These are phyloP conservation scores for Lasaia peninsularis DNA, from an alignment of 1,140 invertebrate genomes.

Conservation along the genomic window DNA sequence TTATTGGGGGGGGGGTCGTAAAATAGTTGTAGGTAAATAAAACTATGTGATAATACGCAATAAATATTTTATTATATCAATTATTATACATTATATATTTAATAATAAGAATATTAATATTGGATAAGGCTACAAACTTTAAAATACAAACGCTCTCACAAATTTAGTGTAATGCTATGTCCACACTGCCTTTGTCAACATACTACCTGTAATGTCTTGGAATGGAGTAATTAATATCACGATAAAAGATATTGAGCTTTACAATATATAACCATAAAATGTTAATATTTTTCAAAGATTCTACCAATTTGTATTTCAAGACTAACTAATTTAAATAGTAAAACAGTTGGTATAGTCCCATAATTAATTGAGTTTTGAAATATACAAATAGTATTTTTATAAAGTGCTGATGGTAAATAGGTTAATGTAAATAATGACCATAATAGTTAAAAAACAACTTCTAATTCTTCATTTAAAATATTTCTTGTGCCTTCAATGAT, in stretches of 20 bases:
- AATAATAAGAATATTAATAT: conserved; percentile 55
- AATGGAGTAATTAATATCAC: conserved; percentile 7
- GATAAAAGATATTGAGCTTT: conserved; percentile 4
- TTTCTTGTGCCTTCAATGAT: too few species aligned
- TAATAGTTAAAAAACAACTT: too few species aligned
- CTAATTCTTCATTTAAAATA: too few species aligned
- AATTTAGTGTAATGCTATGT: conserved; percentile 37
- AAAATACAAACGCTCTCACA: conserved; percentile 51
- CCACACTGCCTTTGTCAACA: conserved; percentile 5
- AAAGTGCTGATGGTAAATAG: neutral
- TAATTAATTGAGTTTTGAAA: neutral
- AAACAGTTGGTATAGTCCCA: neutral
- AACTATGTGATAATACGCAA: conserved; percentile 41
- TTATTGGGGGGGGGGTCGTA: too few species aligned
- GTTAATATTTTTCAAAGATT: neutral
- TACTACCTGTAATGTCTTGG: neutral
- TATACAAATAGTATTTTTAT: neutral
- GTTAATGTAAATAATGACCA: too few species aligned
- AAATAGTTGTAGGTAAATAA: conserved; percentile 19
- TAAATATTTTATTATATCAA: conserved; percentile 71
- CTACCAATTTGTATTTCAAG: neutral
- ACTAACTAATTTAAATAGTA: conserved; percentile 7
- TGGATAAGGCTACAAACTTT: conserved; percentile 63
- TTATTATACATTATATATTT: conserved; percentile 56
- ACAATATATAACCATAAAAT: conserved; percentile 3